phyloP scores from a whole-genome alignment of 2,888 invertebrate genomes.

The Tanypteryx hageni region DNA sequence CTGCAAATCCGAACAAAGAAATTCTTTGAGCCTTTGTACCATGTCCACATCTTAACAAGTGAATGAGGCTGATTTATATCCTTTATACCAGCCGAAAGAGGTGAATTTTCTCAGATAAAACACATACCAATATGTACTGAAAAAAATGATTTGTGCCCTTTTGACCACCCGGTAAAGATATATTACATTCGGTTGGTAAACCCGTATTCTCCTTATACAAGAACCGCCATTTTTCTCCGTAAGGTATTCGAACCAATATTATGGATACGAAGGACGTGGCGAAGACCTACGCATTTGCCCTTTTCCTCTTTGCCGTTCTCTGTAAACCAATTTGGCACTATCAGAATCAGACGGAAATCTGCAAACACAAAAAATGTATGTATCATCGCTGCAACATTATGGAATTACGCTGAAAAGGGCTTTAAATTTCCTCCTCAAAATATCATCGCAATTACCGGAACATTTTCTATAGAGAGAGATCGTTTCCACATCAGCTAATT shows the following conservation, averaged over 20 bases:
- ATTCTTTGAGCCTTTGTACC: no score
- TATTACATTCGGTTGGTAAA: no score
- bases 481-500: background rate
- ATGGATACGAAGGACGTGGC: background rate
- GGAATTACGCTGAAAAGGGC: background rate
- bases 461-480: background rate
- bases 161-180: no score
- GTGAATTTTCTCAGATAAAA: no score
- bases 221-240: background rate
- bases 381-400: background rate
- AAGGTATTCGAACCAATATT: background rate
- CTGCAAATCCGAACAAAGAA: no score
- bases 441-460: background rate
- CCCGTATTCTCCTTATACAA: background rate
- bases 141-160: no score
- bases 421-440: background rate
- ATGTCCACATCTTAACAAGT: no score
- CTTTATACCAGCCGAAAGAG: no score
- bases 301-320: background rate
- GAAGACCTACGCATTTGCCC: conserved; percentile 6
- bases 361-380: background rate
- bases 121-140: no score
- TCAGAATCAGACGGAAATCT: background rate
- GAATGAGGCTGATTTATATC: no score
- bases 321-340: conserved; percentile 11